A percentile compares a stretch with the other conserved stretches of the same genome.
These are phyloP conservation scores for Mya arenaria DNA, from an alignment of 1,140 invertebrate genomes.

Conservation along the genomic window DNA sequence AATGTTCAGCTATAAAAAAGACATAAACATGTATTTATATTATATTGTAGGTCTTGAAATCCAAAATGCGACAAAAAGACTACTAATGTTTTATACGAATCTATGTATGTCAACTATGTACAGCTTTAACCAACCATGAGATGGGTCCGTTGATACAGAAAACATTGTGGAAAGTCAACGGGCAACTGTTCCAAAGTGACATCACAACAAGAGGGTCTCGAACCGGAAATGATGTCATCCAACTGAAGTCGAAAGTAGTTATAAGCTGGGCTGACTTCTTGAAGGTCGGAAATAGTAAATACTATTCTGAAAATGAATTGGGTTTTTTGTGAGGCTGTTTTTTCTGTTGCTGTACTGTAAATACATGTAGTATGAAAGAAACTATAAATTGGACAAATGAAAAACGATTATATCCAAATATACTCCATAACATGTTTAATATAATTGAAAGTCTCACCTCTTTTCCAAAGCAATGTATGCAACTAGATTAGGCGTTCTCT, in stretches of 20 bases:
- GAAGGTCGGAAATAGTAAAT: conserved; percentile 76
- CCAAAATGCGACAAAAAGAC: too few species aligned
- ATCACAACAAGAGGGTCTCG: too few species aligned
- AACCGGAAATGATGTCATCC: conserved; percentile 56
- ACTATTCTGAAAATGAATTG: conserved; percentile 64
- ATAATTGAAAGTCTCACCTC: conserved; percentile 62
- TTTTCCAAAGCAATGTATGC: conserved; percentile 93
- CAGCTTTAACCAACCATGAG: too few species aligned
- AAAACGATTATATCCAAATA: not conserved
- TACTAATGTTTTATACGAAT: too few species aligned
- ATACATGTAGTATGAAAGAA: not conserved
- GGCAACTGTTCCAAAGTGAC: too few species aligned
- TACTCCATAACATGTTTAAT: not conserved
- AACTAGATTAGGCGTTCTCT: conserved; percentile 83
- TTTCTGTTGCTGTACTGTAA: not conserved
- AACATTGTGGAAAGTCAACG: too few species aligned
- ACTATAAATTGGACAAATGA: not conserved
- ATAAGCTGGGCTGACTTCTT: conserved; percentile 71
- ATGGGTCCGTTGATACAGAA: too few species aligned
- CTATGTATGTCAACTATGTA: too few species aligned
- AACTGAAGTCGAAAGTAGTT: conserved; percentile 70
- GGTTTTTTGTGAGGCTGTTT: not conserved
- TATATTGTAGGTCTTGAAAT: too few species aligned
- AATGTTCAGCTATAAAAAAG: too few species aligned
- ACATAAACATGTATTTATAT: too few species aligned